Evolutionary conservation across 2,113 vertebrate species (phyloP).

Genomic region (Calonectris borealis): DNA sequence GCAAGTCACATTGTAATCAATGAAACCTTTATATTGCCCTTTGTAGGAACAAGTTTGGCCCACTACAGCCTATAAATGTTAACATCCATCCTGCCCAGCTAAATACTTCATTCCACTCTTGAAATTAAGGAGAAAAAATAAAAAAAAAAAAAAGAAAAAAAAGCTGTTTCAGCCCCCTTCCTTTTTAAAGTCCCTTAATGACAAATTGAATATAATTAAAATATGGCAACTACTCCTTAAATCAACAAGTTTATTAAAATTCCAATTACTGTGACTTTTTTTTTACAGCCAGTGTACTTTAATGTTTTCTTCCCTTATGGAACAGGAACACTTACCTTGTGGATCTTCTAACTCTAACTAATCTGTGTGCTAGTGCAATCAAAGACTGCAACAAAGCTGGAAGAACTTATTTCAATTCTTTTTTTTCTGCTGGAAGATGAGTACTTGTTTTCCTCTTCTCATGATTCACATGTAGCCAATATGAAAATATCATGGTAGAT

Average conservation of each 20-base stretch:
- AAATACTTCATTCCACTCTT: background rate
- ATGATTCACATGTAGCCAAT: background rate
- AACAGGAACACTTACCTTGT: background rate
- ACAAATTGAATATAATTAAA: background rate
- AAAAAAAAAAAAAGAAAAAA: background rate
- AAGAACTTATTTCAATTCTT: rapidly evolving
- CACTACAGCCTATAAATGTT: background rate
- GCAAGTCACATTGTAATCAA: background rate
- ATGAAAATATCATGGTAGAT: background rate
- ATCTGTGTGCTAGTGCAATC: background rate
- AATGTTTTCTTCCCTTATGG: background rate
- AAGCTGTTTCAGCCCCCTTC: rapidly evolving
- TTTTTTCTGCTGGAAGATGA: background rate
- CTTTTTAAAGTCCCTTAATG: background rate
- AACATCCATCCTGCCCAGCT: background rate
- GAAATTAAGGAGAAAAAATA: background rate
- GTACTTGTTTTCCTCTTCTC: background rate
- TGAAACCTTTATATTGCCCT: background rate
- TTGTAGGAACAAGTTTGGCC: background rate
- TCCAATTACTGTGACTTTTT: background rate
- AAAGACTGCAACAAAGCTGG: background rate
- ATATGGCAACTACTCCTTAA: background rate
- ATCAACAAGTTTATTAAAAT: background rate
- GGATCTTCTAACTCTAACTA: background rate
- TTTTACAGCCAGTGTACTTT: background rate